These are phyloP conservation scores for Plagiodera versicolora DNA, from an alignment of 2,888 invertebrate species.

Conservation along the genomic window DNA sequence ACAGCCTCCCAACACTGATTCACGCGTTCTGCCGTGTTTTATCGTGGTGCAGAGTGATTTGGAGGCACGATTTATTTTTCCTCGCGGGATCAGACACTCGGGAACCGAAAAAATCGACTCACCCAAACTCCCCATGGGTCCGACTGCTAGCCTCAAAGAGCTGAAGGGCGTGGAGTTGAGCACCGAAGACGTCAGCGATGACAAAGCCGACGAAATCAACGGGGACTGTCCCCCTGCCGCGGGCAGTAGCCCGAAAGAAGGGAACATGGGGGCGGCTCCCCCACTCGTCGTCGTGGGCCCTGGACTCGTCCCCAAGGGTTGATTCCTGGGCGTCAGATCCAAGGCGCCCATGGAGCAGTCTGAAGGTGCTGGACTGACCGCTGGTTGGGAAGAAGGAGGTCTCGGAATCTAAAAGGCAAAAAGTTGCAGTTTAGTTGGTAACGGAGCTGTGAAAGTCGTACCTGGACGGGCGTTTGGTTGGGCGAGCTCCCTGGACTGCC, in stretches of 20 bases:
- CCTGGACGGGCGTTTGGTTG: slow-evolving; percentile 53
- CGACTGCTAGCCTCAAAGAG: slow-evolving; percentile 83
- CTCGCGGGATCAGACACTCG: too few species aligned
- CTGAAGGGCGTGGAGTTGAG: slow-evolving; percentile 85
- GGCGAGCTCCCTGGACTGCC: slow-evolving; percentile 53
- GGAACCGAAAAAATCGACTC: slow-evolving; percentile 16
- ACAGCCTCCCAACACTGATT: background rate
- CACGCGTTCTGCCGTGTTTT: background rate
- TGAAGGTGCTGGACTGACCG: slow-evolving; percentile 54
- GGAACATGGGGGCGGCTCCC: slow-evolving; percentile 54
- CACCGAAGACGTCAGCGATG: slow-evolving; percentile 78
- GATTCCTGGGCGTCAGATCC: slow-evolving; percentile 60
- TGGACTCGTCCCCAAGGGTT: slow-evolving; percentile 36
- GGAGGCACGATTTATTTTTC: too few species aligned
- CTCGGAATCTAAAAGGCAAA: slow-evolving; percentile 49
- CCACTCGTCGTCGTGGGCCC: too few species aligned
- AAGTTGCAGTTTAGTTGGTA: too few species aligned
- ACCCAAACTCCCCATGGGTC: slow-evolving; percentile 56
- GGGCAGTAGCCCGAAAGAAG: slow-evolving; percentile 62
- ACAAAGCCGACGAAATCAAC: slow-evolving; percentile 76
- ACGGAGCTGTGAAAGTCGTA: too few species aligned
- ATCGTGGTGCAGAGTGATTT: background rate
- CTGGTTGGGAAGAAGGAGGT: slow-evolving; percentile 54
- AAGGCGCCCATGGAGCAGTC: slow-evolving; percentile 62
- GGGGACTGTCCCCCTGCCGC: slow-evolving; percentile 66